Percentiles rank a stretch among this genome's conserved stretches.
phyloP scores from a whole-genome alignment of 2,113 vertebrate species.

The Piaya cayana region DNA sequence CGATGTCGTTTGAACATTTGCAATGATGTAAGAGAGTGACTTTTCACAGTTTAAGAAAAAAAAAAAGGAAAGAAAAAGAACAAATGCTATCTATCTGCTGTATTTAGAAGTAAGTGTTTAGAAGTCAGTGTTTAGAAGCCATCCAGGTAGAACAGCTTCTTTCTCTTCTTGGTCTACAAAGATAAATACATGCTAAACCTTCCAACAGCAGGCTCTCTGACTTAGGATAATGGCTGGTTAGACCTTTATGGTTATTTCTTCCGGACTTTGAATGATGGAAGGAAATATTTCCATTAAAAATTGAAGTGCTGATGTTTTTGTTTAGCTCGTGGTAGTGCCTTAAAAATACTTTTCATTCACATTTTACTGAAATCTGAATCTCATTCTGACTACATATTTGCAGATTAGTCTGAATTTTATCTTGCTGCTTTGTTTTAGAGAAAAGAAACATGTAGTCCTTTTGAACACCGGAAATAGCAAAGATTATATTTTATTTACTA shows the following conservation, averaged over 20 bases:
- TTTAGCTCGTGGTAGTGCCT: neutral
- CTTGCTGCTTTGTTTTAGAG: neutral
- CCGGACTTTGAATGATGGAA: neutral
- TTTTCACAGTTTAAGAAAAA: neutral
- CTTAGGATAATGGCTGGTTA: neutral
- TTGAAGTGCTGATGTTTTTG: neutral
- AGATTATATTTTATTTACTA: neutral
- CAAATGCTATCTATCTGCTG: neutral
- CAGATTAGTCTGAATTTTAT: neutral
- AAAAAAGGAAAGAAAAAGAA: neutral
- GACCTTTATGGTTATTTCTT: neutral
- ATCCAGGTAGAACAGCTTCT: neutral
- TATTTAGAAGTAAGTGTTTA: neutral
- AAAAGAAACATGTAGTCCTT: neutral
- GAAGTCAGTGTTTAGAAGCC: neutral
- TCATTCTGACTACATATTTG: fast-evolving
- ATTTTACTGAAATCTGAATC: neutral
- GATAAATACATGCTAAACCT: neutral
- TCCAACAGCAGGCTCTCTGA: neutral
- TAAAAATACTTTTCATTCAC: neutral
- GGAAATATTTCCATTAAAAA: neutral
- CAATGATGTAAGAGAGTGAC: neutral
- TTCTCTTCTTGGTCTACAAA: neutral
- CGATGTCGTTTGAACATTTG: neutral
- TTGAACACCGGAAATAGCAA: neutral